Conservation (phyloP, 92 coral and sea anemone species). For the Plumapathes pennacea region DNA sequence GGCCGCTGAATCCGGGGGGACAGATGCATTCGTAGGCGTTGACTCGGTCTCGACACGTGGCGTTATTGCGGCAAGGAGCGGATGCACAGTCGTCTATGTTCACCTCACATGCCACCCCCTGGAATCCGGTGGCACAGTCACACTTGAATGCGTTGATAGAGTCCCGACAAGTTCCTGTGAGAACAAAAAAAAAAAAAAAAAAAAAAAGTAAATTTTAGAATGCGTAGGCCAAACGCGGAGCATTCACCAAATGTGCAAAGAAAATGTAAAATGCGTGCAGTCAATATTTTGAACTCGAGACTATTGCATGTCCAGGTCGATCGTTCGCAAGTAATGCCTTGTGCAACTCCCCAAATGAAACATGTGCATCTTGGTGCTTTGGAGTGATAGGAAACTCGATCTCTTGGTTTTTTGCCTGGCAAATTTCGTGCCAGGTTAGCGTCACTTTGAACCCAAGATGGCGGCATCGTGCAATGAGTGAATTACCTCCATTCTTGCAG, state of each 20-base stretch:
- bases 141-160: slow-evolving; percentile 61
- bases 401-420: too few relatives aligned
- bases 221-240: background rate
- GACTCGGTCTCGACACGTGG: slow-evolving; percentile 61
- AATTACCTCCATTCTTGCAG: slow-evolving; percentile 71
- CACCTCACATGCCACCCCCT: slow-evolving; percentile 54
- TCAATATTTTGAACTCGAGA: too few relatives aligned
- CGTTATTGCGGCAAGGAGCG: slow-evolving; percentile 55
- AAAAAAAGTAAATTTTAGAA: background rate
- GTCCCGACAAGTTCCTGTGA: slow-evolving; percentile 72
- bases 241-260: too few relatives aligned
- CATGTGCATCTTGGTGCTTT: too few relatives aligned
- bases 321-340: too few relatives aligned
- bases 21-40: slow-evolving; percentile 63
- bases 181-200: background rate
- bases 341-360: too few relatives aligned
- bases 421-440: too few relatives aligned
- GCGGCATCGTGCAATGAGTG: too few relatives aligned
- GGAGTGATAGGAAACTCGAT: too few relatives aligned
- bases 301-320: too few relatives aligned
- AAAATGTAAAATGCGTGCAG: too few relatives aligned
- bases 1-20: slow-evolving; percentile 59
- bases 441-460: too few relatives aligned
- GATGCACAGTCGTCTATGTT: slow-evolving; percentile 65
- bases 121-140: slow-evolving; percentile 62